Conservation (phyloP, 2,888 invertebrate genomes). For the Ichneumon xanthorius region DNA sequence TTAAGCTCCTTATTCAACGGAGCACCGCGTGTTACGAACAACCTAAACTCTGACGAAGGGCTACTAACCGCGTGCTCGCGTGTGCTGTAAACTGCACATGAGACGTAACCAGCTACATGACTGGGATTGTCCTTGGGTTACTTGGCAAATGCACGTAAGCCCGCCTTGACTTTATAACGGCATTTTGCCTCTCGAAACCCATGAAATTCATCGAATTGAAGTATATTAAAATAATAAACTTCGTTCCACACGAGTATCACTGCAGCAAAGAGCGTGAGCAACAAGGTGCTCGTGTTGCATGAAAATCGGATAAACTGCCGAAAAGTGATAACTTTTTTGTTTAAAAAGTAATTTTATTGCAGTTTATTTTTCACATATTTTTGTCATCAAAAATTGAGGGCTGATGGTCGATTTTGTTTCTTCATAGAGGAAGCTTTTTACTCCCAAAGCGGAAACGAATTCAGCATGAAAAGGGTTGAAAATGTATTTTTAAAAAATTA, state of each 20-base stretch:
- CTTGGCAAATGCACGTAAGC: constrained; percentile 37
- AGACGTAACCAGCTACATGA: constrained; percentile 48
- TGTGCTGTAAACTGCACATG: constrained; percentile 65
- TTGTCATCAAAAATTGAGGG: neutral
- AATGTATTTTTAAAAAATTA: no score
- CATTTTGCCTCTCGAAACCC: constrained; percentile 33
- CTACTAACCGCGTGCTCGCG: constrained; percentile 35
- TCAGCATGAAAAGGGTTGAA: no score
- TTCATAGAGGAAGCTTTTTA: no score
- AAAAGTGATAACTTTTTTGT: neutral
- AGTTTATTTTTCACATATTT: neutral
- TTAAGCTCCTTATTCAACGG: constrained; percentile 53
- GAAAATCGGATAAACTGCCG: neutral
- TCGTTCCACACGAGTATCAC: neutral
- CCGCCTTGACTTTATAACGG: constrained; percentile 17
- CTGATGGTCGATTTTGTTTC: no score
- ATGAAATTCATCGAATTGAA: constrained; percentile 10
- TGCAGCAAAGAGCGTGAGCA: neutral
- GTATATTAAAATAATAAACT: constrained; percentile 22
- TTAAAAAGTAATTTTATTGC: neutral
- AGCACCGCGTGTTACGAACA: constrained; percentile 65
- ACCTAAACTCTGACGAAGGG: constrained; percentile 61
- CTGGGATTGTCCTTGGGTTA: neutral
- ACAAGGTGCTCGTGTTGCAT: neutral
- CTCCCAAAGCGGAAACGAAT: no score